Conservation (phyloP, 2,113 vertebrate species). For the Dicerorhinus sumatrensis region DNA sequence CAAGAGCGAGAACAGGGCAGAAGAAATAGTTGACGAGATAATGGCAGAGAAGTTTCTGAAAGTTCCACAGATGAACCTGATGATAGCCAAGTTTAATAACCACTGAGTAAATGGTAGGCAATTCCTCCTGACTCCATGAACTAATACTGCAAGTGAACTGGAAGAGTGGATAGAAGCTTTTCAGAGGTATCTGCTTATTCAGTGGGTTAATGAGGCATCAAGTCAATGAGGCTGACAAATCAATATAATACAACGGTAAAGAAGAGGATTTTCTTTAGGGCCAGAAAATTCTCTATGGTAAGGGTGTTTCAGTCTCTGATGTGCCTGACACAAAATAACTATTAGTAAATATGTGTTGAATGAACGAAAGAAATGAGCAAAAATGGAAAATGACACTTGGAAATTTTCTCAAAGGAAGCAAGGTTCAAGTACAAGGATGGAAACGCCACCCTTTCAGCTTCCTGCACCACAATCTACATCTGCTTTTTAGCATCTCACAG, state of each 20-base stretch:
- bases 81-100: background rate
- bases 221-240: background rate
- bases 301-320: background rate
- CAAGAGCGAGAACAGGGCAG: background rate
- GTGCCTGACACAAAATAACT: background rate
- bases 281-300: background rate
- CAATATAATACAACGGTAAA: background rate
- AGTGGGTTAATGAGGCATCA: background rate
- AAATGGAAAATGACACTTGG: background rate
- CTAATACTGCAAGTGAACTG: background rate
- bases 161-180: background rate
- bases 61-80: background rate
- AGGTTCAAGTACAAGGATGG: background rate
- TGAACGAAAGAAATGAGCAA: background rate
- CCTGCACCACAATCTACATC: background rate
- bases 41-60: background rate
- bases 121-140: background rate
- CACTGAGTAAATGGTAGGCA: background rate
- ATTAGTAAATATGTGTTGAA: background rate
- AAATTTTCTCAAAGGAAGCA: constrained; percentile 19
- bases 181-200: background rate
- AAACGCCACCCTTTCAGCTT: background rate
- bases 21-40: background rate
- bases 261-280: background rate
- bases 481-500: background rate